phyloP scores from a whole-genome alignment of 1,140 invertebrate genomes.

The Archegozetes longisetosus region DNA sequence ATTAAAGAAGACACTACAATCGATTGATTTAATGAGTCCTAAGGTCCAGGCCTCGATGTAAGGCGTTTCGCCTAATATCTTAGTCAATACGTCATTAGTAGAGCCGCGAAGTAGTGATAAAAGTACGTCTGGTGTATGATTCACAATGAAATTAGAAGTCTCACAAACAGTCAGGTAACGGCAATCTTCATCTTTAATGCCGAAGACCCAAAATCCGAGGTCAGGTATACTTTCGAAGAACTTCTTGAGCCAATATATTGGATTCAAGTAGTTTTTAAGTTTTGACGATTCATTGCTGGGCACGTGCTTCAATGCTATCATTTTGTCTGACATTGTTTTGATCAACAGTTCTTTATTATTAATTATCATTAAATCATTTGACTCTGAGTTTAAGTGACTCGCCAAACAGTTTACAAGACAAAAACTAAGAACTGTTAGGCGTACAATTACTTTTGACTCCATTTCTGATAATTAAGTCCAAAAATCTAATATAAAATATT shows the following conservation, averaged over 20 bases:
- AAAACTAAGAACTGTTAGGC: too few relatives aligned
- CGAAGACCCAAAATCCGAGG: background rate
- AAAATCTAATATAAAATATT: too few relatives aligned
- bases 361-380: too few relatives aligned
- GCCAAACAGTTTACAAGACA: too few relatives aligned
- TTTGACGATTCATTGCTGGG: background rate
- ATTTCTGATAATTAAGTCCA: too few relatives aligned
- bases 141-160: background rate
- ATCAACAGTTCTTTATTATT: too few relatives aligned
- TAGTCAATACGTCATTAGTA: background rate
- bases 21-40: background rate
- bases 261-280: background rate
- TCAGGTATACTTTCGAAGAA: background rate
- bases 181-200: background rate
- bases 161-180: background rate
- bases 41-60: background rate
- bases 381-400: too few relatives aligned
- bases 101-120: background rate
- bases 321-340: too few relatives aligned
- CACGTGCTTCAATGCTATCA: too few relatives aligned
- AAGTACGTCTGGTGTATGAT: background rate
- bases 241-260: background rate
- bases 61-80: background rate
- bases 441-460: too few relatives aligned
- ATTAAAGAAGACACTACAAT: background rate